phyloP scores from a whole-genome alignment of 64 coral and sea anemone genomes.

The Montipora sp. region DNA sequence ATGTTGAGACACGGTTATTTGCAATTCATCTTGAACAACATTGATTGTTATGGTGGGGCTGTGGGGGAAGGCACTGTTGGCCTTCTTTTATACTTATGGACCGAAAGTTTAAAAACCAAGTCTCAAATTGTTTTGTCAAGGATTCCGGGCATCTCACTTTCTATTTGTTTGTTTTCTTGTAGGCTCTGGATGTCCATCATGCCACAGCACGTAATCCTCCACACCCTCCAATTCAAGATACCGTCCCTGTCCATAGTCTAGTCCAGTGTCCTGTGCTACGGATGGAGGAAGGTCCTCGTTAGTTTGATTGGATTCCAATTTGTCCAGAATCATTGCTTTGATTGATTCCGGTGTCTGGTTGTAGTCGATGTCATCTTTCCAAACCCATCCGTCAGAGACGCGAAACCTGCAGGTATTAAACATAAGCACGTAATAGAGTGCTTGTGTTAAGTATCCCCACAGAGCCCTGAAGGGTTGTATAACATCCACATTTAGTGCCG shows the following conservation, averaged over 20 bases:
- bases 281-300: neutral
- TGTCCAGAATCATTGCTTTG: neutral
- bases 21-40: too few species aligned
- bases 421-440: too few species aligned
- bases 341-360: neutral
- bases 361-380: conserved; percentile 46
- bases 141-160: conserved; percentile 35
- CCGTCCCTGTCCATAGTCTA: conserved; percentile 79
- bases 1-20: too few species aligned
- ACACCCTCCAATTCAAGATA: conserved; percentile 75
- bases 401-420: neutral
- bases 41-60: too few species aligned
- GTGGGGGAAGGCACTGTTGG: too few species aligned
- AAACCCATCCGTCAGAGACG: conserved; percentile 32
- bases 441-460: too few species aligned
- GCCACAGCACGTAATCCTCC: conserved; percentile 80
- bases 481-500: too few species aligned
- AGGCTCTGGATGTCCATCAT: conserved; percentile 64
- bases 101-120: too few species aligned
- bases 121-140: neutral
- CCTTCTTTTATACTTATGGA: too few species aligned
- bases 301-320: conserved; percentile 2
- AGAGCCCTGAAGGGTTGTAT: too few species aligned
- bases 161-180: conserved; percentile 38
- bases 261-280: conserved; percentile 45